Conservation (phyloP, 2,888 invertebrate species). For the Cyrtodaria siliqua region DNA sequence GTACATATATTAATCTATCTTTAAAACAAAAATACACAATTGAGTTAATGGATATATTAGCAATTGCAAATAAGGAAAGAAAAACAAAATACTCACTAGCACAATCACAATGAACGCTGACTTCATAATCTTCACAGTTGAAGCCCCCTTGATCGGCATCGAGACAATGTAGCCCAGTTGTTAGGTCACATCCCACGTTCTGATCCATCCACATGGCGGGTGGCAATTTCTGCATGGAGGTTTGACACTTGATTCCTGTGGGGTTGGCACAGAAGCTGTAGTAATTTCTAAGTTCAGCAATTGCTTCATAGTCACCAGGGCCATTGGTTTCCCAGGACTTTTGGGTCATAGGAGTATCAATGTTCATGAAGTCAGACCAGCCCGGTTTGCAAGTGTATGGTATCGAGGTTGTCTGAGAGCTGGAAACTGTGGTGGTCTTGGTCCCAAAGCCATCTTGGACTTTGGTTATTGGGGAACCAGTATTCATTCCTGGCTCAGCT, state of each 20-base stretch:
- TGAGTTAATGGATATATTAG: too few relatives aligned
- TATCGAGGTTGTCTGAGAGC: constrained; percentile 33
- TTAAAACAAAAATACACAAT: too few relatives aligned
- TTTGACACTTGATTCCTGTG: constrained; percentile 77
- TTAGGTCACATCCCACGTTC: constrained; percentile 86
- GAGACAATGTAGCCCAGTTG: constrained; percentile 91
- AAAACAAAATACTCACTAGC: constrained; percentile 65
- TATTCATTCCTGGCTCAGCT: constrained; percentile 8
- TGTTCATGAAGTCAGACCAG: constrained; percentile 76
- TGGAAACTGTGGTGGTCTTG: constrained; percentile 24
- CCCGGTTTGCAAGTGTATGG: constrained; percentile 70
- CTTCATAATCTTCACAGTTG: constrained; percentile 81
- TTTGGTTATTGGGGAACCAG: constrained; percentile 9
- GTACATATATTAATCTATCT: too few relatives aligned
- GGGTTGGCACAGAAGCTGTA: constrained; percentile 78
- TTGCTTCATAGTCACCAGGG: constrained; percentile 71
- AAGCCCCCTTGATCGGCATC: constrained; percentile 73
- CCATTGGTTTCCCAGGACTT: constrained; percentile 56
- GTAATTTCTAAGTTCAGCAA: constrained; percentile 66
- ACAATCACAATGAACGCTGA: constrained; percentile 87
- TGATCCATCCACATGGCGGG: constrained; percentile 70
- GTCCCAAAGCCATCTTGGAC: constrained; percentile 4
- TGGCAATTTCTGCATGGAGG: constrained; percentile 57
- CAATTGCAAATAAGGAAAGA: too few relatives aligned
- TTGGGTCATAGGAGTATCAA: constrained; percentile 62